A percentile compares a stretch with the other conserved stretches of the same genome.
Conservation (phyloP, 2,888 invertebrate species). For the Mythimna ferrago region DNA sequence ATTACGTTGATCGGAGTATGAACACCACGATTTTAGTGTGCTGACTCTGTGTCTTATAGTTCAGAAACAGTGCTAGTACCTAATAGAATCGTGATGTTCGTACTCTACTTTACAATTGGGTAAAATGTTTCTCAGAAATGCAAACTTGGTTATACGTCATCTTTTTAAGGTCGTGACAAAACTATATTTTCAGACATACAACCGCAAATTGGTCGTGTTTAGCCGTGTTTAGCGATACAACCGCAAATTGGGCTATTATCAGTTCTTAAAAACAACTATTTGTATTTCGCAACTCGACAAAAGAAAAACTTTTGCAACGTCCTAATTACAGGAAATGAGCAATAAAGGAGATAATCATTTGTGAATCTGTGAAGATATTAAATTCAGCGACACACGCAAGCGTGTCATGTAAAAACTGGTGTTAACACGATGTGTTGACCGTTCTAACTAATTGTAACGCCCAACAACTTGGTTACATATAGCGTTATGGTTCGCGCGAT, state of each 20-base stretch:
- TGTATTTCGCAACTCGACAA: conserved; percentile 48
- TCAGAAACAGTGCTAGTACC: too few species aligned
- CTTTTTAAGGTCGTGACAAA: conserved; percentile 7
- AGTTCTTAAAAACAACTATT: conserved; percentile 43
- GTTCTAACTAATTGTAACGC: conserved; percentile 73
- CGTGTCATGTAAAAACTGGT: conserved; percentile 62
- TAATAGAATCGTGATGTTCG: too few species aligned
- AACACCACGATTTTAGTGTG: conserved; percentile 11
- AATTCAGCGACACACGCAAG: conserved; percentile 43
- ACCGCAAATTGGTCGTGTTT: too few species aligned
- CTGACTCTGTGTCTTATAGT: neutral
- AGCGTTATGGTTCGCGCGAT: conserved; percentile 68
- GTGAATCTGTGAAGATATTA: conserved; percentile 60
- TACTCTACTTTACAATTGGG: neutral
- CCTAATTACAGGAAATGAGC: conserved; percentile 48
- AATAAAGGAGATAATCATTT: conserved; percentile 55
- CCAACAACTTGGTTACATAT: conserved; percentile 72
- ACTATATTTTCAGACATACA: conserved; percentile 19
- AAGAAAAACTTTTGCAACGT: conserved; percentile 38
- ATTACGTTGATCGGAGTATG: conserved; percentile 17
- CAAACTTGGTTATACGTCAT: conserved; percentile 1
- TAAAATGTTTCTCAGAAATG: neutral
- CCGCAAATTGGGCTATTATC: conserved; percentile 55
- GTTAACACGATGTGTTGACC: conserved; percentile 77
- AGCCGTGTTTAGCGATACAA: conserved; percentile 20